These are phyloP conservation scores for Girardinichthys multiradiatus DNA, from an alignment of 2,113 vertebrate genomes.

Conservation along the genomic window DNA sequence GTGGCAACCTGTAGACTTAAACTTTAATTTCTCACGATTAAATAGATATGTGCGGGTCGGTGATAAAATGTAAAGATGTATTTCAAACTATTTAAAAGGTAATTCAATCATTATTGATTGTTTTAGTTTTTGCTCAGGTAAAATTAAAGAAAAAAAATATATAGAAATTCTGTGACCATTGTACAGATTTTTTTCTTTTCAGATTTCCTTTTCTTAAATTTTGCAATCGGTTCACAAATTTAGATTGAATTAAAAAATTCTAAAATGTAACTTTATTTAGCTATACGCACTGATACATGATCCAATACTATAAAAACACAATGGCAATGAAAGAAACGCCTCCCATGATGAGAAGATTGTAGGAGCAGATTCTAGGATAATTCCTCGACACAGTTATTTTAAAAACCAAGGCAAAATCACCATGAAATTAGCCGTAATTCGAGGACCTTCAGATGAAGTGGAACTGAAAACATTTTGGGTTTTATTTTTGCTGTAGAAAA, in stretches of 20 bases:
- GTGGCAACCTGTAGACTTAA: slow-evolving; percentile 36
- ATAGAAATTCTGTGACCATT: neutral
- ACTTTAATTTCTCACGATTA: slow-evolving; percentile 17
- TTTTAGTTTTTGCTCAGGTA: neutral
- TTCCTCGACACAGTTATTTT: slow-evolving; percentile 13
- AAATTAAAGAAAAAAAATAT: neutral
- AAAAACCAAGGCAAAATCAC: neutral
- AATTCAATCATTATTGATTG: neutral
- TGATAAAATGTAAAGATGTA: neutral
- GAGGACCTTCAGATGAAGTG: neutral
- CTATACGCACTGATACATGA: neutral
- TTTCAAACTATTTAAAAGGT: neutral
- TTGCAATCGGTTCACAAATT: neutral
- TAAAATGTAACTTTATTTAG: neutral
- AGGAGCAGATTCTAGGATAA: neutral
- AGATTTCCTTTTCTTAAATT: neutral
- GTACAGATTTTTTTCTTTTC: neutral
- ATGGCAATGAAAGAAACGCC: neutral
- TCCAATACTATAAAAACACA: neutral
- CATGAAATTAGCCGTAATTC: neutral
- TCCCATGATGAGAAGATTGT: neutral
- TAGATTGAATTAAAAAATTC: slow-evolving; percentile 9
- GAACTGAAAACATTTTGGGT: neutral
- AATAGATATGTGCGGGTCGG: neutral
- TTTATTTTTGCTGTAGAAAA: neutral